phyloP scores from a whole-genome alignment of 1,140 invertebrate species.

The Orius insidiosus region DNA sequence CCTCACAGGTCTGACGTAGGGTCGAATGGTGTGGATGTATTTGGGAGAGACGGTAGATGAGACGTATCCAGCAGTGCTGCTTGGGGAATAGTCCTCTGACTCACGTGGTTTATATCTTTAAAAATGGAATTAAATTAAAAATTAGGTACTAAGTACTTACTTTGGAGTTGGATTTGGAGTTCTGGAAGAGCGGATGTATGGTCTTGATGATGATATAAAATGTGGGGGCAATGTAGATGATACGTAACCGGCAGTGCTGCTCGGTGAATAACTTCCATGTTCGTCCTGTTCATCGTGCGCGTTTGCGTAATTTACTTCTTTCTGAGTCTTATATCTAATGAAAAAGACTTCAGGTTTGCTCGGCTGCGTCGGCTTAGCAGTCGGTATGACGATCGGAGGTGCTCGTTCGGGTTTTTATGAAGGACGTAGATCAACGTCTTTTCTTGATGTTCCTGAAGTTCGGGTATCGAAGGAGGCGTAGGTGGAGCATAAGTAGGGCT shows the following conservation, averaged over 20 bases:
- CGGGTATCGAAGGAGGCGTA: slow-evolving; percentile 22
- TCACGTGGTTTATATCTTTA: no score
- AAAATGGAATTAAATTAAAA: no score
- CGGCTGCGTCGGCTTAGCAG: slow-evolving; percentile 56
- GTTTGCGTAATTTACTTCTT: slow-evolving; percentile 12
- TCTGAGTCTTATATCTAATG: slow-evolving; percentile 28
- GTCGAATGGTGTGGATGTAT: not conserved
- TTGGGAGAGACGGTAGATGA: not conserved
- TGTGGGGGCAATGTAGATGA: no score
- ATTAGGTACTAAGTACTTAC: no score
- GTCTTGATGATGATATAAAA: no score
- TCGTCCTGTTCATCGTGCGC: slow-evolving; percentile 7
- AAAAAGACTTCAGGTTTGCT: slow-evolving; percentile 75
- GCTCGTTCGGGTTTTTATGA: slow-evolving; percentile 71
- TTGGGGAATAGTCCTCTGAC: not conserved
- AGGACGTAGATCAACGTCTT: slow-evolving; percentile 76
- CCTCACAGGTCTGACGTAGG: not conserved
- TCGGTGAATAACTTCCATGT: not conserved
- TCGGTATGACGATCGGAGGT: slow-evolving; percentile 58
- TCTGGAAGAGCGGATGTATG: not conserved
- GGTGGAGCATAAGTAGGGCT: slow-evolving; percentile 43
- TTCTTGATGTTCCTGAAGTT: slow-evolving; percentile 61
- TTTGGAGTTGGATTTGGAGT: not conserved
- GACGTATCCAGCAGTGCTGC: not conserved
- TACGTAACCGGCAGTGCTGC: no score